Evolutionary conservation across 1,140 invertebrate genomes (phyloP).

Genomic region (Eulimnadia texana): DNA sequence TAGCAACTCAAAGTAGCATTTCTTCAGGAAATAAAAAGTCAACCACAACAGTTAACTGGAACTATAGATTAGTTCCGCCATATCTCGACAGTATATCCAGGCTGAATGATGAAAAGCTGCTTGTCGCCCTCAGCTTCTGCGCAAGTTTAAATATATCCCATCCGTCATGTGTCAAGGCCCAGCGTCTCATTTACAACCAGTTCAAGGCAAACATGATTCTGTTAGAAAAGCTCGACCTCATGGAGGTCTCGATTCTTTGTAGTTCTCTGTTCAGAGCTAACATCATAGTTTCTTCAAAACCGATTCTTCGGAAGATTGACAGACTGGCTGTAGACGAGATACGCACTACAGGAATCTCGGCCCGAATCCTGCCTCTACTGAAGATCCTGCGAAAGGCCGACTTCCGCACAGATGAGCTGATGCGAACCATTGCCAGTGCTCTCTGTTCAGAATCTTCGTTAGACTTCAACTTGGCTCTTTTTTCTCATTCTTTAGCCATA

Average conservation of each 20-base stretch:
- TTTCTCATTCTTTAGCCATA: slow-evolving; percentile 4
- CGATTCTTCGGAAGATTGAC: slow-evolving; percentile 1
- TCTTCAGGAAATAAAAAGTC: too few relatives aligned
- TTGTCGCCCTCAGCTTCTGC: too few relatives aligned
- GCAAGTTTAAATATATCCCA: too few relatives aligned
- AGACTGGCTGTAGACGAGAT: not conserved
- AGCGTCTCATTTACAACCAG: slow-evolving; percentile 1
- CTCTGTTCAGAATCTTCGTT: not conserved
- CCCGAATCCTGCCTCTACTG: not conserved
- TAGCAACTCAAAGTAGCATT: too few relatives aligned
- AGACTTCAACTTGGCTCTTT: slow-evolving; percentile 5
- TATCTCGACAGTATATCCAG: too few relatives aligned
- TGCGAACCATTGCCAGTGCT: not conserved
- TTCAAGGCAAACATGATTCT: not conserved
- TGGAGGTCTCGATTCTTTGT: not conserved
- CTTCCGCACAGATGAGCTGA: not conserved
- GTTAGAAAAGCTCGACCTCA: not conserved
- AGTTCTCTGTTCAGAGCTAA: not conserved
- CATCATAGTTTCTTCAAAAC: not conserved
- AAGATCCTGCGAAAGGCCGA: slow-evolving; percentile 8
- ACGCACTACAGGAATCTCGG: not conserved
- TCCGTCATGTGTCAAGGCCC: too few relatives aligned
- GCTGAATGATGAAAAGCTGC: too few relatives aligned
- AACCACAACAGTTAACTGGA: too few relatives aligned
- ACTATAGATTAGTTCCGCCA: too few relatives aligned